phyloP scores from a whole-genome alignment of 2,888 invertebrate genomes.

The Euclidia mi region DNA sequence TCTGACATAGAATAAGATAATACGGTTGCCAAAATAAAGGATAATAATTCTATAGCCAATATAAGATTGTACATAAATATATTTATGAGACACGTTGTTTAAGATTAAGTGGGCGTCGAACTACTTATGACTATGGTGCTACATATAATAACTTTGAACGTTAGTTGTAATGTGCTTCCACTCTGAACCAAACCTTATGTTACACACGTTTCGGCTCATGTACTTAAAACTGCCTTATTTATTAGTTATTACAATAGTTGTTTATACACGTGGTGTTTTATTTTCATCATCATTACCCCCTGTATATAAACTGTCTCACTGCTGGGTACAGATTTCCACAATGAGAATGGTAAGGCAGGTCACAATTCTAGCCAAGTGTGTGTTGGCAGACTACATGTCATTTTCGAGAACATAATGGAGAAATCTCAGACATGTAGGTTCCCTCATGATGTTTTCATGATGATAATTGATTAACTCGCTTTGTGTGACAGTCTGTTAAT shows the following conservation, averaged over 20 bases:
- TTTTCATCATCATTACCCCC: too few species aligned
- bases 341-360: not conserved
- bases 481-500: too few species aligned
- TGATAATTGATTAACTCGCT: too few species aligned
- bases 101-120: conserved; percentile 62
- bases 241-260: conserved; percentile 79
- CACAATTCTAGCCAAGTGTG: too few species aligned
- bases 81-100: conserved; percentile 67
- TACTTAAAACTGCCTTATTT: conserved; percentile 80
- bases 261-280: conserved; percentile 63
- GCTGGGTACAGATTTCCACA: too few species aligned
- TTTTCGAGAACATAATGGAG: too few species aligned
- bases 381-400: too few species aligned
- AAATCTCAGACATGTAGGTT: too few species aligned
- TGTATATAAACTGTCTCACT: too few species aligned
- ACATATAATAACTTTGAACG: conserved; percentile 65
- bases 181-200: conserved; percentile 28
- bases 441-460: too few species aligned
- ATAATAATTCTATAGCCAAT: conserved; percentile 42
- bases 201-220: conserved; percentile 64
- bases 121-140: conserved; percentile 80
- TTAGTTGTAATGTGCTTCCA: conserved; percentile 64
- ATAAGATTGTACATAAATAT: conserved; percentile 62
- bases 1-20: conserved; percentile 33
- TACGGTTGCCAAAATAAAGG: conserved; percentile 52